Percentiles rank a stretch among this genome's conserved stretches.
phyloP scores from a whole-genome alignment of 2,888 invertebrate species.

The Mythimna pallens region DNA sequence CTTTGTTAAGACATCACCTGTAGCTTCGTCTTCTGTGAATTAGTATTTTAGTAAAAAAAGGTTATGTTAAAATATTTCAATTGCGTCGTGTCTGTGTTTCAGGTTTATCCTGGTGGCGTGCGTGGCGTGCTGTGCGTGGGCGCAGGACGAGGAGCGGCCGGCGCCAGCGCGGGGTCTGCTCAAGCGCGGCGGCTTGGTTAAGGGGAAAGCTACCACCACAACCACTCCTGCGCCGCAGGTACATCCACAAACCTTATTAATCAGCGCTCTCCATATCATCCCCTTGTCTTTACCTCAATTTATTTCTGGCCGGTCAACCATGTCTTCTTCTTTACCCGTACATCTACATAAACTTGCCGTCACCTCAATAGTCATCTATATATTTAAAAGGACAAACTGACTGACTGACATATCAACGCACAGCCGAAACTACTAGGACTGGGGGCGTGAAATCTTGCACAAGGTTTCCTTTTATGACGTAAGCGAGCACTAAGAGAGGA shows the following conservation, averaged over 20 bases:
- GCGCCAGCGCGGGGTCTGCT: constrained; percentile 77
- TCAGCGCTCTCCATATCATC: background rate
- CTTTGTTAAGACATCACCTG: too few species aligned
- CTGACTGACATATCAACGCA: too few species aligned
- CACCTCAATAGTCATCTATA: background rate
- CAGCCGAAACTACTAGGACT: too few species aligned
- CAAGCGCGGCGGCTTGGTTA: constrained; percentile 80
- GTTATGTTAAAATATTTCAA: constrained; percentile 9
- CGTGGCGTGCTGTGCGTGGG: constrained; percentile 76
- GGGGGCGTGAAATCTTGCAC: too few species aligned
- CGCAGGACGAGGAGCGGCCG: constrained; percentile 81
- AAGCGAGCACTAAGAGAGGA: too few species aligned
- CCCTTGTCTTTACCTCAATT: background rate
- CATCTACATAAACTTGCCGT: background rate
- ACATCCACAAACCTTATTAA: constrained; percentile 20
- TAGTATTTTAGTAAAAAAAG: background rate
- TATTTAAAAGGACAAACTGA: too few species aligned
- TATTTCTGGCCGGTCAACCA: too few species aligned
- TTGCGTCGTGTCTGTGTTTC: constrained; percentile 66
- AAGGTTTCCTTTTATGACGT: too few species aligned
- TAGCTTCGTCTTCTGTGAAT: too few species aligned
- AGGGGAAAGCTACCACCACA: constrained; percentile 85
- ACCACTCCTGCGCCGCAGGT: constrained; percentile 85
- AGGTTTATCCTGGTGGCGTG: constrained; percentile 82
- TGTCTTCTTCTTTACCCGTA: too few species aligned